Evolutionary conservation across 2,888 invertebrate genomes (phyloP), one percentile per base, ranked within the genome.

Genomic region (Metellina segmentata): DNA sequence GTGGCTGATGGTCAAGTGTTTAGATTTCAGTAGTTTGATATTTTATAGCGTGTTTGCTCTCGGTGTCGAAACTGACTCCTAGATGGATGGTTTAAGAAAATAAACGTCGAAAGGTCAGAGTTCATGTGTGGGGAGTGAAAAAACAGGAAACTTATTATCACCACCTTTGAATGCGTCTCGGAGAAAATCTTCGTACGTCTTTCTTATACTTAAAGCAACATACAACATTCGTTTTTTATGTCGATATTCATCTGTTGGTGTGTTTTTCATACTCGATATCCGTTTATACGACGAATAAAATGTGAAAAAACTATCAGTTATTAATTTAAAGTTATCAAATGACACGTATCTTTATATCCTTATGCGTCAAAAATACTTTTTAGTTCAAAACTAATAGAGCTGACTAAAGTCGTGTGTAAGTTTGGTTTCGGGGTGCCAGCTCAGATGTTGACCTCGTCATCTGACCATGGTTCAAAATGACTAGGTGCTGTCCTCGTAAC

Each of bases 1-100:
- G 85, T 85, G 77, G 69, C 77, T 71, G 87, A 71, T 71, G 70
- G 51, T 87, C 87, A 79, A 87, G 87, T 87, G 87, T 87, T 87
- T 87, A 52, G 78, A 77, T 79, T 87, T 79, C 79, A 48, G 52
- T 34, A 34, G 52, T 34, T 53, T 53, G 70, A 51, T 79, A 87
- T 71, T 87, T 86, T 79, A 87, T 34, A 78, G 71, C 52, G 79
- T 78, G 71, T 79, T 87, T 87, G 87, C 78, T 86, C 77, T 71
- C n/a, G 16, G 75, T 87, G 78, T 71, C 87, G 87, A 72, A 87
- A 87, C 72, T 51, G 52, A 71, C 86, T 49, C 78, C 16, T 48
- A 48, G 48, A 20, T 49, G 16, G 48, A 75, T 48, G 75, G 13
- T 75, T 48, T 75, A 75, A 49, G 75, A 61, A 61, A 61, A 61